phyloP scores from a whole-genome alignment of 2,113 vertebrate genomes.

The Scophthalmus maximus region DNA sequence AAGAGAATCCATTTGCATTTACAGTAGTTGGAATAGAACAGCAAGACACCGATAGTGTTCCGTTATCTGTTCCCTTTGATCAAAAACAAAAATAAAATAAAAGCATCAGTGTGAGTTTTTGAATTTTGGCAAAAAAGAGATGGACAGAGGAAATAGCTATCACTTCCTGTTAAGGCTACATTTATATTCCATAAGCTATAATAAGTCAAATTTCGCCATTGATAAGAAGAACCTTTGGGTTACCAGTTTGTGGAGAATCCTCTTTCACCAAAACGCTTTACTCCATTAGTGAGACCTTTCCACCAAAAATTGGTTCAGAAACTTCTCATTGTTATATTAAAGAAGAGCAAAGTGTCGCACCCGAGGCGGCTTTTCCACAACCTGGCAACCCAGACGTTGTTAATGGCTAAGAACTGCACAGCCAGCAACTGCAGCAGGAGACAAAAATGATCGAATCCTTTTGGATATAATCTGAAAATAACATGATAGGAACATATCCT shows the following conservation, averaged over 20 bases:
- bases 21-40: neutral
- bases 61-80: neutral
- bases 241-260: neutral
- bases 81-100: neutral
- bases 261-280: neutral
- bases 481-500: neutral
- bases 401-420: neutral
- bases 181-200: neutral
- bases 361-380: neutral
- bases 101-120: neutral
- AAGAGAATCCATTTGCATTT: constrained; percentile 17
- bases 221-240: neutral
- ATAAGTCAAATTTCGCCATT: neutral
- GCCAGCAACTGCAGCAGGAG: constrained; percentile 1
- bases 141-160: neutral
- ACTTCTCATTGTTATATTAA: neutral
- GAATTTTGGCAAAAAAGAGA: neutral
- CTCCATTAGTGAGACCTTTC: no score
- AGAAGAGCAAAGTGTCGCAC: neutral
- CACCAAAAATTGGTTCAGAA: neutral
- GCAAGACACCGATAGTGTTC: neutral
- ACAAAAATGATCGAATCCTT: constrained; percentile 19
- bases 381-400: neutral
- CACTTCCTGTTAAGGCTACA: neutral
- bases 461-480: neutral